Conservation (phyloP, 2,113 vertebrate species). For the Strix uralensis region DNA sequence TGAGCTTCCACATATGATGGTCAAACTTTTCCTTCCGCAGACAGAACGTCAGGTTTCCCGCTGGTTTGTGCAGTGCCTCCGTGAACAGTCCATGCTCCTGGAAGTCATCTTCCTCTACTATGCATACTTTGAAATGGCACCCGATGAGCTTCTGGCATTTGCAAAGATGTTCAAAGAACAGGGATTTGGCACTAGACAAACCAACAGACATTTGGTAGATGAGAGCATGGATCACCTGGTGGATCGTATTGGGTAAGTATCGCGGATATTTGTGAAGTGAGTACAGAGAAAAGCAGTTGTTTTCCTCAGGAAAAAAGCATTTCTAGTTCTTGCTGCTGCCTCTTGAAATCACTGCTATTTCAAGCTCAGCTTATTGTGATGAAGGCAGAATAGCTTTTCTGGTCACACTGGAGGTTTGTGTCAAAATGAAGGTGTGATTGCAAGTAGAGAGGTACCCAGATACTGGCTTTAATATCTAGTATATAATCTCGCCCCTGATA, state of each 20-base stretch:
- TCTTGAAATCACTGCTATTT: not conserved
- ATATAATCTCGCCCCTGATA: not conserved
- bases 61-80: constrained; percentile 95
- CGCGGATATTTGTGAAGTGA: not conserved
- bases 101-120: constrained; percentile 97
- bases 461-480: not conserved
- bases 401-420: not conserved
- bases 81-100: constrained; percentile 92
- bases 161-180: constrained; percentile 94
- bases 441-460: not conserved
- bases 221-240: constrained; percentile 92
- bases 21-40: constrained; percentile 58
- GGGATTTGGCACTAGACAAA: constrained; percentile 92
- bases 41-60: constrained; percentile 93
- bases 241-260: constrained; percentile 89
- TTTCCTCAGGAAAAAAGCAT: not conserved
- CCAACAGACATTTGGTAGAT: constrained; percentile 92
- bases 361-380: not conserved
- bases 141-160: constrained; percentile 84
- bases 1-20: not conserved
- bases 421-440: not conserved
- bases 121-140: constrained; percentile 94
- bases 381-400: not conserved
- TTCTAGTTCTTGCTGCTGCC: not conserved
- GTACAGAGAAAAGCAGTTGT: not conserved